Base-by-base conservation (phyloP, 2,797 vertebrate genomes). In the Eulemur rubriventer region DNA sequence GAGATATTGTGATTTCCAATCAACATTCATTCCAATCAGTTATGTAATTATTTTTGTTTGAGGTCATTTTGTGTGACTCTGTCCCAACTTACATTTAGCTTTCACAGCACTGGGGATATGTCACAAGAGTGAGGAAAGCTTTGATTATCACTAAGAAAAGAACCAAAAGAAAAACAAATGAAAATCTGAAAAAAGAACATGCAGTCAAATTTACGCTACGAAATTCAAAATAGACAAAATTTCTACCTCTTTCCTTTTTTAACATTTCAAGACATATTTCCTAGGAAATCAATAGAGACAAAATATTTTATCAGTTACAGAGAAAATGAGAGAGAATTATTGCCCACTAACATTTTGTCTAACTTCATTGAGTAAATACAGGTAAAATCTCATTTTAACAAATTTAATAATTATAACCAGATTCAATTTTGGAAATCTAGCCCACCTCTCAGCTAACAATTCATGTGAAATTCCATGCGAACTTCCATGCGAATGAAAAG, bases 191-290 rank as follows among this genome's bases (percentile, higher is more conserved):
- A 6, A 14, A 73, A 50, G 16, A n/a, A 8, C 10, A 65, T 4
- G 3, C 0, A 82, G 6, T 50, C n/a, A 93, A 83, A 95, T 81
- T 6, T 96, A 43, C 78, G 48, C 43, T 55, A 63, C n/a, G 8
- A 92, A 93, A 92, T 28, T 22, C 65, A 67, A 91, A 93, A 72
- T 38, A 18, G 43, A 50, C 63, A 59, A 73, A 80, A 85, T 92
- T 33, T 81, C 33, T 24, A 48, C 57, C 33, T 38, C 11, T 93
- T 70, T 17, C 33, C 7, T 63, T 85, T 81, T 82, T 52, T 63
- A 35, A 48, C 16, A 82, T 65, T 69, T 93, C 41, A 70, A 95
- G 18, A 33, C 57, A 63, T 30, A 89, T 69, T 86, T 83, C 20
- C 26, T 35, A 80, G 46, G 4, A 83, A 87, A 84, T 75, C 14